Evolutionary conservation across 2,113 vertebrate species (phyloP).

Genomic region (Rhineura floridana): DNA sequence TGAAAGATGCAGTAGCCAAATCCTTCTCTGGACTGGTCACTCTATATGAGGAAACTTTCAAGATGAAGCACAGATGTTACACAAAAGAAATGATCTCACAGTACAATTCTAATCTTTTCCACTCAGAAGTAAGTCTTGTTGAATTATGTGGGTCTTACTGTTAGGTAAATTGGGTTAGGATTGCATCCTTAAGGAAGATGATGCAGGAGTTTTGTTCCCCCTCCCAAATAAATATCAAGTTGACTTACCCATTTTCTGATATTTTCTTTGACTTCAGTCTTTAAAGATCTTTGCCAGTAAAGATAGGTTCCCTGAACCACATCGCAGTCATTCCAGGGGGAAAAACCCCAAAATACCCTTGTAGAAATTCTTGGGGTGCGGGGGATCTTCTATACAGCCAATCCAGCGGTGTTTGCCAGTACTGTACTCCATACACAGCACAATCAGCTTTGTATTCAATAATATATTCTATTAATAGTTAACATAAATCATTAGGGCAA

Average conservation of each 20-base stretch:
- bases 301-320: conserved; percentile 35
- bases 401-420: conserved; percentile 9
- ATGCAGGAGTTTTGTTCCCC: neutral
- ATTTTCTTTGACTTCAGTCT: conserved; percentile 40
- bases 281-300: conserved; percentile 1
- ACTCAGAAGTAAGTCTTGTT: too few relatives aligned
- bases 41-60: conserved; percentile 31
- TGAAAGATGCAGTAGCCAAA: neutral
- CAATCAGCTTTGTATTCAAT: conserved; percentile 43
- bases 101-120: too few relatives aligned
- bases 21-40: conserved; percentile 30
- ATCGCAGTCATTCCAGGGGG: neutral
- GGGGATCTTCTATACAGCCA: neutral
- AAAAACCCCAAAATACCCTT: neutral
- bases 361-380: neutral
- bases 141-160: too few relatives aligned
- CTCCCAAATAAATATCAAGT: neutral
- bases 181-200: conserved; percentile 1
- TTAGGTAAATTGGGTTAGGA: too few relatives aligned
- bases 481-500: conserved; percentile 39
- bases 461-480: conserved; percentile 38
- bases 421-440: conserved; percentile 18
- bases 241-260: conserved; percentile 30
- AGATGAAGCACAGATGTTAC: conserved; percentile 21
- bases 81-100: neutral